A percentile compares a stretch with the other conserved stretches of the same genome.
phyloP scores from a whole-genome alignment of 37 sponge, comb jelly and placozoan species.

The Bolinopsis microptera region DNA sequence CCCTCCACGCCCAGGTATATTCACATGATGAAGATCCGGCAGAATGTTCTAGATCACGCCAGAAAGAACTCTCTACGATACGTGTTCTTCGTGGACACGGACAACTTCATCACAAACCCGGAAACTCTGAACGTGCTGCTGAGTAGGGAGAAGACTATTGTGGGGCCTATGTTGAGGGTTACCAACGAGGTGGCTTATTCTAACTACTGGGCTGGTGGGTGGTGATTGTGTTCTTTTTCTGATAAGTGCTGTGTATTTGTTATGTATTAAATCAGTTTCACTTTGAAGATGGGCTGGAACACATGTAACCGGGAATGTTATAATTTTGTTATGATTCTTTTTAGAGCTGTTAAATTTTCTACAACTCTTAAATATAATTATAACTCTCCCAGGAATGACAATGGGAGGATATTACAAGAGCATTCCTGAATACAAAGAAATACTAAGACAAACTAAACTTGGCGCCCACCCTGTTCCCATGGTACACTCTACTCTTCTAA shows the following conservation, averaged over 20 bases:
- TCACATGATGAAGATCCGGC: conserved; percentile 72
- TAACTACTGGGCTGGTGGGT: conserved; percentile 76
- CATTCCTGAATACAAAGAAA: background rate
- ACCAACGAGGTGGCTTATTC: conserved; percentile 62
- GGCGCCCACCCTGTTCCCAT: conserved; percentile 83
- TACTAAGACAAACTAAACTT: background rate
- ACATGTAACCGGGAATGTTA: no score
- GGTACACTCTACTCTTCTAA: conserved; percentile 78
- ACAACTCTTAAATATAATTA: no score
- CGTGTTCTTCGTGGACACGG: conserved; percentile 78
- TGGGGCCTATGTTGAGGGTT: conserved; percentile 76
- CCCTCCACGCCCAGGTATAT: no score
- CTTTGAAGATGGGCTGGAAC: no score
- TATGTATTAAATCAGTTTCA: no score
- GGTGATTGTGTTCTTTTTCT: background rate
- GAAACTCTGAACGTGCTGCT: conserved; percentile 73
- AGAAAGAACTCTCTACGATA: conserved; percentile 72
- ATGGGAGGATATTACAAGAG: conserved; percentile 3
- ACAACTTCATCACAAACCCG: conserved; percentile 80
- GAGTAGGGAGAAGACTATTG: conserved; percentile 75
- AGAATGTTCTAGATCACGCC: conserved; percentile 78
- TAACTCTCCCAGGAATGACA: background rate
- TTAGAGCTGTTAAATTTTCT: no score
- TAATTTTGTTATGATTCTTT: no score
- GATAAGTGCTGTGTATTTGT: background rate